Base-by-base conservation (phyloP, 2,888 invertebrate species). In the Unio delphinus region DNA sequence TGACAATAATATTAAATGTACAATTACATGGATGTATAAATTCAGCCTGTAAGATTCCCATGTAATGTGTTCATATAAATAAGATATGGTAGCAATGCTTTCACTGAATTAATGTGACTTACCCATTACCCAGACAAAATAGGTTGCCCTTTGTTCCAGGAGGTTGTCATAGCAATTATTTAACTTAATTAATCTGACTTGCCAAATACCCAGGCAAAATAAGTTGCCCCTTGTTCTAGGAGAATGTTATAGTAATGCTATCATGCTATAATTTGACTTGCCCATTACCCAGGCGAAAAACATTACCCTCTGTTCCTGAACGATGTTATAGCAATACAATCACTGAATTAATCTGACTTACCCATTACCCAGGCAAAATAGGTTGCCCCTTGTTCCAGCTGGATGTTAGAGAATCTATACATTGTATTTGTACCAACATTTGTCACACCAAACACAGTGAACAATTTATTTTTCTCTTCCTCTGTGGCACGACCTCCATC, bases 361-460 rank as follows among this genome's bases (percentile, higher is more conserved):
- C 82, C 82, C 54, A 81, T 75, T 26, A 81, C 74, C 72, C 72
- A 80, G 3, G 73, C 64, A 70, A 69, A 77, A 65, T 78, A 80
- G 60, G 74, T 58, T 15, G 64, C 61, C 59, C 75, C 69, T 23
- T 78, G 76, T 56, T 65, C 61, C 26, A 78, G 67, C 15, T 23
- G 59, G n/a, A 77, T 65, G 30, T 67, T 57, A 45, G 70, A 65
- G 2, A 80, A 28, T 34, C 60, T 68, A 3, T 59, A 62, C 66
- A 68, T 75, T 6, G 79, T 75, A 54, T 75, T 74, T 23, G 73
- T 64, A 55, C 77, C 78, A 28, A 76, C 61, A 59, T 78, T 79
- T 20, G 70, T 70, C 8, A 76, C 71, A 26, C 65, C 58, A 23
- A 61, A 69, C 6, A 78, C 68, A 60, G 72, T 72, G 61, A 76